Base-by-base conservation (phyloP, 2,797 vertebrate genomes). In the Phalloptychus januarius region DNA sequence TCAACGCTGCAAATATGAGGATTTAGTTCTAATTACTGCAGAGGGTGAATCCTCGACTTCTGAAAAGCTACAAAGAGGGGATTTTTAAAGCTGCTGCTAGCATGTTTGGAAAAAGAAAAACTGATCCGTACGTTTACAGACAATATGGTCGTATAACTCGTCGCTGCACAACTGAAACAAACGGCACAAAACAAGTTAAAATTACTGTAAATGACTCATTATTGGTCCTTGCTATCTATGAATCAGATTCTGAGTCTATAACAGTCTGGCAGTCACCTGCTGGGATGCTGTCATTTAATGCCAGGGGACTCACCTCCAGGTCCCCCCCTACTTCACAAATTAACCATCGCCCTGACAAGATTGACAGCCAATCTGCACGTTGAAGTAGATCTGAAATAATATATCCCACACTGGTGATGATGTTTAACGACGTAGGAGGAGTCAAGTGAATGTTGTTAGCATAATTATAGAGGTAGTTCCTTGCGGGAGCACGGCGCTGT, bases 381-480 rank as follows among this genome's bases (percentile, higher is more conserved):
- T 69, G 44, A 5, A 63, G 40, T 46, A 72, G 50, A 61, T 54
- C n/a, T 42, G 11, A 28, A 77, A 71, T 4, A 72, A 45, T 63
- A 31, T 20, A 11, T 36, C 46, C 73, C 38, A 79, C n/a, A 54
- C 73, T 58, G 28, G 28, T 12, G 58, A 15, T 72, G 65, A 13
- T 67, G 20, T 71, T 82, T 25, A 76, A 80, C 40, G 56, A 42
- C 16, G 74, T 77, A 45, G 72, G n/a, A 71, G 72, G 71, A 76
- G 75, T 61, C 54, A 56, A 65, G 10, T 81, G 44, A 72, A 44
- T 45, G 54, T 28, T 77, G 77, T 79, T 76, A 72, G 86, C 63
- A 79, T 63, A 71, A 44, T 40, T 61, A 71, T 38, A 61, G 71
- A 73, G 65, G 79, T 79, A 79, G 69, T 65, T 81, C 44, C 78